Evolutionary conservation across 2,888 invertebrate species (phyloP).

Genomic region (Cephus nigrinus): DNA sequence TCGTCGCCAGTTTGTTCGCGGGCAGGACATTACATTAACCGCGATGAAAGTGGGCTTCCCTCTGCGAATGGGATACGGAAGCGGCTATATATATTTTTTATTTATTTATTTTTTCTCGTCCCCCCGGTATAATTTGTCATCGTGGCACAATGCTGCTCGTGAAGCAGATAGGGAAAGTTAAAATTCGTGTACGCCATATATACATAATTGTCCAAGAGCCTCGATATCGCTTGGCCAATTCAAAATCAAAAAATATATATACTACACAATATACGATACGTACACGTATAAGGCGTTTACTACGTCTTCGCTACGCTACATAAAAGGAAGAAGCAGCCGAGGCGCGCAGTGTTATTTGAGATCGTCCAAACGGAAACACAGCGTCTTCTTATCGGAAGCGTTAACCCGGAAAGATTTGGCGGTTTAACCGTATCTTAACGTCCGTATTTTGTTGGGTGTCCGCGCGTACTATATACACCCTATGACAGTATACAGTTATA

Average conservation of each 20-base stretch:
- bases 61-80: not conserved
- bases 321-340: too few species aligned
- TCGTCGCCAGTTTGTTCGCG: slow-evolving; percentile 41
- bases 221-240: slow-evolving; percentile 13
- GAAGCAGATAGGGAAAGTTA: slow-evolving; percentile 39
- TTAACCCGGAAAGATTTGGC: too few species aligned
- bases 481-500: too few species aligned
- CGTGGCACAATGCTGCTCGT: slow-evolving; percentile 42
- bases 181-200: slow-evolving; percentile 43
- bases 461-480: too few species aligned
- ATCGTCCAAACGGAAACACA: too few species aligned
- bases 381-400: too few species aligned
- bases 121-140: slow-evolving; percentile 53
- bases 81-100: slow-evolving; percentile 1
- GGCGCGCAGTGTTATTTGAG: too few species aligned
- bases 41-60: slow-evolving; percentile 24
- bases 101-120: slow-evolving; percentile 40
- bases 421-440: too few species aligned
- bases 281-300: not conserved
- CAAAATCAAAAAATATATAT: not conserved
- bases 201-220: slow-evolving; percentile 33
- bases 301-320: too few species aligned
- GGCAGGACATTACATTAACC: slow-evolving; percentile 48
- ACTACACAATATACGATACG: too few species aligned
- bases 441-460: too few species aligned